Conservation (phyloP, 2,113 vertebrate species). For the Azemiops feae region DNA sequence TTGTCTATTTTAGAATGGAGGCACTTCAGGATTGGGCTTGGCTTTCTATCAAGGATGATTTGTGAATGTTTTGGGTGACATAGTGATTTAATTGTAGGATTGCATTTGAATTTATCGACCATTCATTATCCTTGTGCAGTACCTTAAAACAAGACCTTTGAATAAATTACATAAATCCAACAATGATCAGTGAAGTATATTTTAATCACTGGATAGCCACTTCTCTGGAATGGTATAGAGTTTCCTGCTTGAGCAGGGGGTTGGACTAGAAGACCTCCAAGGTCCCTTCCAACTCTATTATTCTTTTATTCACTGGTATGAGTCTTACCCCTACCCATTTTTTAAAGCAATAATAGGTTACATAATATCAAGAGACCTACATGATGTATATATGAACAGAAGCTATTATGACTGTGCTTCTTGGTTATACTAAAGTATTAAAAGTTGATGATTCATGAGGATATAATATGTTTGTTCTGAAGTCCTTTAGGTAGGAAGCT, state of each 20-base stretch:
- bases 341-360: not conserved
- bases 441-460: not conserved
- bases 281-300: no score
- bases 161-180: not conserved
- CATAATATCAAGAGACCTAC: not conserved
- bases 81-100: not conserved
- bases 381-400: not conserved
- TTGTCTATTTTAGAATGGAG: not conserved
- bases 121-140: not conserved
- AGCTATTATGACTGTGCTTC: not conserved
- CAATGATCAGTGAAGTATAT: not conserved
- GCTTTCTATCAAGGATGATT: not conserved
- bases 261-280: no score
- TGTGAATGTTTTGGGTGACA: not conserved
- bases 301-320: not conserved
- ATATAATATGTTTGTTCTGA: not conserved
- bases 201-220: not conserved
- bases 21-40: not conserved
- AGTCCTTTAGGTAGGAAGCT: not conserved
- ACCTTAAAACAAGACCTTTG: not conserved
- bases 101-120: not conserved
- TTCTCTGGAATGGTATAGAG: no score
- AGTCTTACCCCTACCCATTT: not conserved
- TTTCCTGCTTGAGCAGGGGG: no score
- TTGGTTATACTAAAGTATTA: no score